Conservation (phyloP, 2,113 vertebrate genomes). For the Danio rerio region GRCz12tu NC_133191.1:3533501-3534000, state of each 20-base stretch:
- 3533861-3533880: constrained; percentile 52
- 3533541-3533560: neutral
- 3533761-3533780: neutral
- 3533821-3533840: neutral
- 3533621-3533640: constrained; percentile 34
- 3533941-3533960: constrained; percentile 25
- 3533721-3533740: constrained; percentile 16
- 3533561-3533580: constrained; percentile 21
- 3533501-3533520: neutral
- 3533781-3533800: neutral
- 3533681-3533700: constrained; percentile 11
- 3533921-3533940: constrained; percentile 52
- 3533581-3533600: constrained; percentile 11
- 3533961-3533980: constrained; percentile 39
- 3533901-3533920: constrained; percentile 57
- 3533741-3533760: constrained; percentile 16
- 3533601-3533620: constrained; percentile 26
- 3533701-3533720: neutral
- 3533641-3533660: constrained; percentile 13
- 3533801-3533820: neutral
- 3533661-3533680: constrained; percentile 11
- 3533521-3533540: constrained; percentile 1
- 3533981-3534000: constrained; percentile 7
- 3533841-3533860: neutral
- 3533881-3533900: constrained; percentile 59